These are phyloP conservation scores for Mustelus asterias DNA, from an alignment of 2,113 vertebrate species.

Conservation along the genomic window DNA sequence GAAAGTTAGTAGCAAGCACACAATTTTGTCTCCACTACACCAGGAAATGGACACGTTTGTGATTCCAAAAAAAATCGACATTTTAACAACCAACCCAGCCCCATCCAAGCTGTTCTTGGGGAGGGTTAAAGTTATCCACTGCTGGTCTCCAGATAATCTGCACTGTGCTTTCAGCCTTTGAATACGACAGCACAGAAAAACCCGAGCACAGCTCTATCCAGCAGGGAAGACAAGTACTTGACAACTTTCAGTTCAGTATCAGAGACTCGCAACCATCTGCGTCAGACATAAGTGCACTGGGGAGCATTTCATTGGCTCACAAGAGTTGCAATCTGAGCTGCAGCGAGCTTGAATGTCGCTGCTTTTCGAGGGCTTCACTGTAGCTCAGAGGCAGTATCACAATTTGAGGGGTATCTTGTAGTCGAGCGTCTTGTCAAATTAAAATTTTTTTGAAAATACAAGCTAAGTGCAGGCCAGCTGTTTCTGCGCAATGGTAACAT, in stretches of 20 bases:
- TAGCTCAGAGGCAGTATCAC: too few relatives aligned
- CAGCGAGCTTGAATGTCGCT: neutral
- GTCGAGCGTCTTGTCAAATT: neutral
- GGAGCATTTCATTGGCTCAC: neutral
- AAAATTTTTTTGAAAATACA: neutral
- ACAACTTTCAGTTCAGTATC: neutral
- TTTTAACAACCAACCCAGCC: neutral
- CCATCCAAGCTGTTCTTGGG: neutral
- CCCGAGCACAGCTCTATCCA: neutral
- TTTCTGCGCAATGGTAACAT: neutral
- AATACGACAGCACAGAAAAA: neutral
- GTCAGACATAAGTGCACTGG: neutral
- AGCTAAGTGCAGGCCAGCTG: conserved; percentile 36
- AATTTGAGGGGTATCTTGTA: neutral
- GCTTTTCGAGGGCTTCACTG: neutral
- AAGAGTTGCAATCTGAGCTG: neutral
- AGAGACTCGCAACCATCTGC: neutral
- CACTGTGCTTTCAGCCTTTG: neutral
- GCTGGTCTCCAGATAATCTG: neutral
- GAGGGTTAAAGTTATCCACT: too few relatives aligned
- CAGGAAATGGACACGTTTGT: too few relatives aligned
- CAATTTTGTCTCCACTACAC: neutral
- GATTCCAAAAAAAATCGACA: neutral
- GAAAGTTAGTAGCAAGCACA: neutral
- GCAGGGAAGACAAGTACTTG: neutral